These are phyloP conservation scores for Microcebus tavaratra DNA, from an alignment of 2,113 vertebrate genomes.

Conservation along the genomic window DNA sequence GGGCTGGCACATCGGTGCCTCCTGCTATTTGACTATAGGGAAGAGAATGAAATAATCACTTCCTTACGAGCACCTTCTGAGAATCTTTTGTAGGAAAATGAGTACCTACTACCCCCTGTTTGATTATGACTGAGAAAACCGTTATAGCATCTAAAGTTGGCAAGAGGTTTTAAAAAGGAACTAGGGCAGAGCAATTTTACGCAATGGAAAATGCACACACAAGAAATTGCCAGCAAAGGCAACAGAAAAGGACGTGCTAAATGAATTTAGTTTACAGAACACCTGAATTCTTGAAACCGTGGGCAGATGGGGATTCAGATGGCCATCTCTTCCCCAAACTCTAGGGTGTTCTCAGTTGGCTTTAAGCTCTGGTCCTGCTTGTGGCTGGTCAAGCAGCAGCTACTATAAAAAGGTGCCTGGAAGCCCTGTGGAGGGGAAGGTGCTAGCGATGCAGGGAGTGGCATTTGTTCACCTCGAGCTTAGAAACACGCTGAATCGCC, in stretches of 20 bases:
- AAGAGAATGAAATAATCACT: not conserved
- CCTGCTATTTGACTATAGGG: not conserved
- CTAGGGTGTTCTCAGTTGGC: not conserved
- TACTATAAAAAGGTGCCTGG: not conserved
- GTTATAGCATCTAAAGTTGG: conserved; percentile 21
- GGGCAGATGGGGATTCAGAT: not conserved
- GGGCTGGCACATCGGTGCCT: not conserved
- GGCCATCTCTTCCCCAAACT: not conserved
- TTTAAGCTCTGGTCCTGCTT: not conserved
- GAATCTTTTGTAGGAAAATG: conserved; percentile 34
- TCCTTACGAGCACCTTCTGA: conserved; percentile 23
- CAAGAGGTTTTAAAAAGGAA: conserved; percentile 41
- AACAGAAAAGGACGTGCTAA: not conserved
- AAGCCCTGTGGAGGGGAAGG: not conserved
- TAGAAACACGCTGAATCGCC: accelerated
- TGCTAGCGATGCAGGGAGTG: not conserved
- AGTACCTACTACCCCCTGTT: not conserved
- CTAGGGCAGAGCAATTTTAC: not conserved
- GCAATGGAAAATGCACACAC: not conserved
- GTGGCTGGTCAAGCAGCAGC: not conserved
- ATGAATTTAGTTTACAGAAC: not conserved
- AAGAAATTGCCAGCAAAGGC: not conserved
- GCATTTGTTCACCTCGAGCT: not conserved
- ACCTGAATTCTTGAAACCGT: not conserved
- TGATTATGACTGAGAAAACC: conserved; percentile 44